A percentile compares a stretch with the other conserved stretches of the same genome.
phyloP scores from a whole-genome alignment of 2,888 invertebrate species.

The Acleris laterana region DNA sequence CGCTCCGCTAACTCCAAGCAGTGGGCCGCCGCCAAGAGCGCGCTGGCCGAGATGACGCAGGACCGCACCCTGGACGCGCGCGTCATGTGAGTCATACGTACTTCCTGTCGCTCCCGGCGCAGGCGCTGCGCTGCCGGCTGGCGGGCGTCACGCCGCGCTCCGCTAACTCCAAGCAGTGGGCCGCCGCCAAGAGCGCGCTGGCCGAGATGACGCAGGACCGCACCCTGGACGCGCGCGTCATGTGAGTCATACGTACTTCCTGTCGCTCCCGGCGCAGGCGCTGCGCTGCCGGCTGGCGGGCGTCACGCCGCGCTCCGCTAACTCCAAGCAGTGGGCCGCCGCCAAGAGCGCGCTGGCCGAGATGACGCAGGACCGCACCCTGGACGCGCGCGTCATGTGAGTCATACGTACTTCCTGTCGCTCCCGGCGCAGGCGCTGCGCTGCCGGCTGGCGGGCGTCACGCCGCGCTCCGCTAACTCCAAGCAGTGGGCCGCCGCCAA shows the following conservation, averaged over 20 bases:
- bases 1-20: slow-evolving; percentile 45
- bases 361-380: slow-evolving; percentile 48
- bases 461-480: slow-evolving; percentile 47
- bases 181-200: slow-evolving; percentile 52
- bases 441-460: slow-evolving; percentile 78
- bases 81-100: slow-evolving; percentile 58
- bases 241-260: slow-evolving; percentile 65
- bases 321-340: slow-evolving; percentile 54
- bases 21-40: slow-evolving; percentile 57
- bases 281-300: slow-evolving; percentile 76
- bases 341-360: slow-evolving; percentile 52
- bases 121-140: slow-evolving; percentile 81
- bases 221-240: slow-evolving; percentile 55
- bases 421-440: slow-evolving; percentile 85
- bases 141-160: slow-evolving; percentile 68
- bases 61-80: slow-evolving; percentile 55
- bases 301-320: slow-evolving; percentile 57
- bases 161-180: slow-evolving; percentile 53
- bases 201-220: slow-evolving; percentile 48
- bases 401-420: slow-evolving; percentile 59
- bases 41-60: slow-evolving; percentile 48
- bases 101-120: slow-evolving; percentile 80
- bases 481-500: slow-evolving; percentile 59
- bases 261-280: slow-evolving; percentile 83
- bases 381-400: slow-evolving; percentile 64